Evolutionary conservation across 1,140 invertebrate species (phyloP), one percentile per base, ranked within the genome.

Genomic region (Akabosia matsudoensis): DNA sequence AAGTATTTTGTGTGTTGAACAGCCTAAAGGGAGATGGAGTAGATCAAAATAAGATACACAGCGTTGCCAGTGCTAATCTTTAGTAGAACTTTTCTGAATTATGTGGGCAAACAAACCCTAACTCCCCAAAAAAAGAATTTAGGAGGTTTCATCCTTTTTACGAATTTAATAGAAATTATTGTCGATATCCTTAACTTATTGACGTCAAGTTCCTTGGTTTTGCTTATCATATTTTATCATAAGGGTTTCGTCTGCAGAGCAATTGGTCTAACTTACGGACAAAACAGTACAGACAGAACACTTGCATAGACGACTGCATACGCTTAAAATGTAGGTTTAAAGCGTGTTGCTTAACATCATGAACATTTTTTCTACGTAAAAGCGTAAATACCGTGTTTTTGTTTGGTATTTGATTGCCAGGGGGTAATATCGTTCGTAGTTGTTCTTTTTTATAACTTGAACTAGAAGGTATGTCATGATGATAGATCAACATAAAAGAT

Each of bases 21-120:
- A 56, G 54, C 54, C 54, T 56, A 56, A 56, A 56, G 54, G 54
- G 54, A n/a, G n/a, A n/a, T n/a, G n/a, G n/a, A n/a, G n/a, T n/a
- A n/a, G n/a, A n/a, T n/a, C n/a, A n/a, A n/a, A n/a, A n/a, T n/a
- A n/a, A n/a, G n/a, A n/a, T n/a, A n/a, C n/a, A n/a, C n/a, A n/a
- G n/a, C n/a, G n/a, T n/a, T n/a, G n/a, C n/a, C n/a, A n/a, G n/a
- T n/a, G n/a, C n/a, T n/a, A n/a, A n/a, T n/a, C n/a, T n/a, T n/a
- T n/a, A n/a, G n/a, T n/a, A n/a, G n/a, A n/a, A n/a, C 24, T 56
- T 16, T 56, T 56, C 24, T 56, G 54, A 56, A 13, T 56, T 56
- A 56, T 56, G 22, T 56, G 61, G 31, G 61, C 61, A 67, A 56
- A 56, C 61, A 67, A 67, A 67, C 61, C 61, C 61, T 30, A 24